phyloP scores from a whole-genome alignment of 2,113 vertebrate genomes.

The Pristiophorus japonicus region DNA sequence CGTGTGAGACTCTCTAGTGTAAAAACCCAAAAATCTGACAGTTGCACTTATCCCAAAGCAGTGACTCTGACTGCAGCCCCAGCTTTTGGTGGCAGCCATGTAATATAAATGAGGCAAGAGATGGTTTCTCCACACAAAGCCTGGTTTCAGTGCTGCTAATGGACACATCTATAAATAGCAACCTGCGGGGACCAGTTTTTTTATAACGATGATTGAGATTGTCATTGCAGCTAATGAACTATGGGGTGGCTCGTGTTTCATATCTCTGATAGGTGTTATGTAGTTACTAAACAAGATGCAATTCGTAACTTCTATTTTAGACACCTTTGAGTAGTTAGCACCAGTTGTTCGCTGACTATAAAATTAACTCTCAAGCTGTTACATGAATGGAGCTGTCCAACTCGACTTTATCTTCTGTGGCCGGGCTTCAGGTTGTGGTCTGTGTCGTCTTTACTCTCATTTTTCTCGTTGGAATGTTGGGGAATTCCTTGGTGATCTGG shows the following conservation, averaged over 20 bases:
- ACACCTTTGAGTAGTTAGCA: not conserved
- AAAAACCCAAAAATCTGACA: too few species aligned
- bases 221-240: not conserved
- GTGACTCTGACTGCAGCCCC: too few species aligned
- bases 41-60: too few species aligned
- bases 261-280: too few species aligned
- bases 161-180: not conserved
- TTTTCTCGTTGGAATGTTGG: constrained; percentile 57
- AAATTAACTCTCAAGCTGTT: not conserved
- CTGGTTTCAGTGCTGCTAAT: not conserved
- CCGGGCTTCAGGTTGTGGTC: constrained; percentile 11
- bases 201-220: not conserved
- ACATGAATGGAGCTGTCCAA: not conserved
- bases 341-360: too few species aligned
- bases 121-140: too few species aligned
- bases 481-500: constrained; percentile 66
- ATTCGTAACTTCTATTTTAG: not conserved
- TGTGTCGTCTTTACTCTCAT: constrained; percentile 58
- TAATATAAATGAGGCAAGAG: too few species aligned
- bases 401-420: not conserved
- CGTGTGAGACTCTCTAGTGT: too few species aligned
- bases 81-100: too few species aligned
- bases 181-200: too few species aligned
- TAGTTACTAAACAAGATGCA: not conserved
- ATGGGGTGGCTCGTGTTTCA: not conserved